Evolutionary conservation across 2,888 invertebrate species (phyloP), one percentile per base, ranked within the genome.

Genomic region (Hybos culiciformis): DNA sequence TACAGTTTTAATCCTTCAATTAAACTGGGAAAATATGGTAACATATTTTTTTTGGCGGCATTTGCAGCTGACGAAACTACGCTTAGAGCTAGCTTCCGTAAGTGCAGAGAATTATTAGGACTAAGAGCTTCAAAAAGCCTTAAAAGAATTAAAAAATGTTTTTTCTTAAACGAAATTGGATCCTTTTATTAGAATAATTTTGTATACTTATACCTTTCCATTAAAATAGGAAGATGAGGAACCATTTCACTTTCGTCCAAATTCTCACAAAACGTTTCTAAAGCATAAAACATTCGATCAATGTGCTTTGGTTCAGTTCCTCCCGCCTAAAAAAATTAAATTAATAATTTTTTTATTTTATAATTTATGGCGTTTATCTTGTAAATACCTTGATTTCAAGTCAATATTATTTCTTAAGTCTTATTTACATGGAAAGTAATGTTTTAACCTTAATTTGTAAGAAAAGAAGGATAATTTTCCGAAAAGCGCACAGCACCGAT

Each of bases 221-320:
- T 83, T 32, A 86, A 62, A 2, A 73, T 67, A 0, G 80, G 78
- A 44, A 85, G 64, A 58, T 82, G 82, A 0, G 82, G 83, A 39
- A 79, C 60, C 29, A 86, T 66, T n/a, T 74, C 77, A 40, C 78
- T 74, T 49, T 79, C 80, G 48, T 79, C 80, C 32, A 85, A 67
- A 62, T 83, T 82, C 60, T 85, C 83, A 55, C 81, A 83, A 58
- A 83, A 85, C 46, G 77, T 78, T 62, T 85, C 84, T 47, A 86
- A 59, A 0, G 85, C 84, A 60, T 83, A 84, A 60, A 85, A 86
- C 67, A 84, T 77, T 41, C 81, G 72, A 51, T 78, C 77, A 3
- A 79, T 69, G 41, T 79, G 78, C n/a, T 75, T 73, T 0, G 78
- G 75, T 50, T 77, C 73, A 42, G 70, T 70, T 34, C 71, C 70